Evolutionary conservation across 2,888 invertebrate species (phyloP), one percentile per base, ranked within the genome.

Genomic region (Smittia sp.): DNA sequence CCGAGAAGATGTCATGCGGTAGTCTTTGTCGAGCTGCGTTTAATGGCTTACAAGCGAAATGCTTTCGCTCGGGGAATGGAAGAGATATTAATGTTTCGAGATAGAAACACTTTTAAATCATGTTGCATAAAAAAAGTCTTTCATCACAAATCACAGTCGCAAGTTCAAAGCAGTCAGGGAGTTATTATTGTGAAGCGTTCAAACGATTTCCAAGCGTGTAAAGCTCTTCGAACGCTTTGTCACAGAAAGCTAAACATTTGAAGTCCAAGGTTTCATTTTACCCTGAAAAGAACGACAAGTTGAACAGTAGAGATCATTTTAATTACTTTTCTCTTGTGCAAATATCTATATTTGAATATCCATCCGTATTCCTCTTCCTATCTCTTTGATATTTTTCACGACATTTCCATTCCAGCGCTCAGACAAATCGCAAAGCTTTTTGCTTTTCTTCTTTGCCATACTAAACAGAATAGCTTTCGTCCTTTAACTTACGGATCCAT

Each of bases 21-120:
- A 20, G 58, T 58, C 22, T 58, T 58, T 58, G 18, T 7, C 9
- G 58, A n/a, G 69, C 52, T 70, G 69, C 69, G 69, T 70, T 70
- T 70, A 70, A 70, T 70, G 69, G 69, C 54, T 70, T 70, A 54
- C 69, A 25, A 70, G 52, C 24, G 69, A 54, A 32, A 70, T 70
- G 69, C 18, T 24, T 27, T 32, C 54, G 32, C 46, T 54, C 18
- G 11, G 22, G 27, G 11, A 70, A 22, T 7, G 22, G 11, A 58
- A 20, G 20, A 46, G 46, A 46, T n/a, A 46, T 46, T 46, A n/a
- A 46, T 46, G 13, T 6, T 46, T 46, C 46, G 32, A 46, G n/a
- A 46, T 15, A 32, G 46, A 32, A 32, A 32, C 32, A 6, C 9
- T n/a, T 46, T 46, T 46, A 13, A 15, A 46, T 46, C 46, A 38